Conservation (phyloP, 2,797 vertebrate species). For the Chromis chromis region DNA sequence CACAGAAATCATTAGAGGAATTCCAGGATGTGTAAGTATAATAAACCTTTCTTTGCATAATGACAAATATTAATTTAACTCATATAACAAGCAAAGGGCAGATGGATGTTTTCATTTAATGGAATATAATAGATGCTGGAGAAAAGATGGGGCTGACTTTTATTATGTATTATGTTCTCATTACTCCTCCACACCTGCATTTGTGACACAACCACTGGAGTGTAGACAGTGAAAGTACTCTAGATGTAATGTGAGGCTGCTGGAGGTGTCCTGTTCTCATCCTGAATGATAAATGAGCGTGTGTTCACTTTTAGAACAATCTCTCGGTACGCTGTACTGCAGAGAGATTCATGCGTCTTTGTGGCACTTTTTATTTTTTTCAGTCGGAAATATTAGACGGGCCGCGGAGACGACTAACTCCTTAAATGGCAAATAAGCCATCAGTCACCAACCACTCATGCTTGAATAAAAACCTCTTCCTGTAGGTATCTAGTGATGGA, state of each 20-base stretch:
- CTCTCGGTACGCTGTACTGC: not conserved
- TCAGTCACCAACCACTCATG: not conserved
- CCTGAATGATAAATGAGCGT: constrained; percentile 65
- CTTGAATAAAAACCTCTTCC: not conserved
- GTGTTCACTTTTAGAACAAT: constrained; percentile 45
- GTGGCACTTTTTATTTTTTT: constrained; percentile 5
- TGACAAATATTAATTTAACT: not conserved
- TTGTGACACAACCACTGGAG: constrained; percentile 19
- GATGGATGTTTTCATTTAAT: constrained; percentile 13
- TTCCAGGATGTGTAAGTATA: constrained; percentile 98
- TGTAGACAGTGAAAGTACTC: constrained; percentile 49
- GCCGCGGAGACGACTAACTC: not conserved
- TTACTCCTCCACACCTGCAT: constrained; percentile 27
- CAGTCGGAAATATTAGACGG: not conserved
- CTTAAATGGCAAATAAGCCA: not conserved
- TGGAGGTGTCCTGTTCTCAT: constrained; percentile 48
- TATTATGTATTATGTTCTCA: constrained; percentile 12
- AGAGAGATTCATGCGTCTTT: not conserved
- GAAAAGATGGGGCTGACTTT: constrained; percentile 11
- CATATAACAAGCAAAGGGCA: not conserved
- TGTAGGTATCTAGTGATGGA: constrained; percentile 99
- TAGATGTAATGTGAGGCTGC: constrained; percentile 58
- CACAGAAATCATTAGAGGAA: constrained; percentile 98
- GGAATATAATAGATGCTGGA: not conserved
- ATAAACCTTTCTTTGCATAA: constrained; percentile 30